Evolutionary conservation across 1,140 invertebrate species (phyloP), one percentile per base, ranked within the genome.

Genomic region (Potamilus streckersoni): DNA sequence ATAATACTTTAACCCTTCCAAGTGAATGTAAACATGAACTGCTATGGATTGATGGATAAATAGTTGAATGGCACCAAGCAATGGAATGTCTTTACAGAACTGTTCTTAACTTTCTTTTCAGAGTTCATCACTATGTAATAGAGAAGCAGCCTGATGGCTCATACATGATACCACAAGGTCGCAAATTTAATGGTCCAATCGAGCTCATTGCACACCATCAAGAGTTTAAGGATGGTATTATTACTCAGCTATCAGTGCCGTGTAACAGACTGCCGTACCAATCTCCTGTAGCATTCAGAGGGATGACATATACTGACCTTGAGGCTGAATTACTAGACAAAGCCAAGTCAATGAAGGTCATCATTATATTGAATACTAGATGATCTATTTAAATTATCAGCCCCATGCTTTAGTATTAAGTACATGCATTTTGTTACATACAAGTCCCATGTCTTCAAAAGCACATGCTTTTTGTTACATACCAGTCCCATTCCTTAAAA

Each of bases 241-340:
- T 90, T 16, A 87, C 87, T 11, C 83, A 83, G 19, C 90, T 90
- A 17, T 80, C 74, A 8, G 73, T 83, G 17, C 88, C 90, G 15
- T 90, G 90, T 76, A 81, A 85, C 23, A 80, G 90, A 63, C 78
- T 80, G 11, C 74, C 86, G n/a, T 82, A 84, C 31, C 84, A 87
- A 49, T 83, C 85, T 11, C 86, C 90, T 5, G 87, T 89, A 60
- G 87, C 88, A n/a, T 91, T 91, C 74, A 83, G 90, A 69, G 90
- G 90, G 14, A 86, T 92, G 64, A 89, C 89, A 2, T 87, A 88
- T 69, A 82, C 85, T n/a, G 85, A 90, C 59, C 81, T 91, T 31
- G 87, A 91, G 31, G 80, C 86, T 60, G 80, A 86, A 56, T 81
- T 91, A 61, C 66, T 89, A 17, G 73, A 79, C 23, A 88, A 88